Conservation (phyloP, 2,797 vertebrate species). For the Taenioides sp. region DNA sequence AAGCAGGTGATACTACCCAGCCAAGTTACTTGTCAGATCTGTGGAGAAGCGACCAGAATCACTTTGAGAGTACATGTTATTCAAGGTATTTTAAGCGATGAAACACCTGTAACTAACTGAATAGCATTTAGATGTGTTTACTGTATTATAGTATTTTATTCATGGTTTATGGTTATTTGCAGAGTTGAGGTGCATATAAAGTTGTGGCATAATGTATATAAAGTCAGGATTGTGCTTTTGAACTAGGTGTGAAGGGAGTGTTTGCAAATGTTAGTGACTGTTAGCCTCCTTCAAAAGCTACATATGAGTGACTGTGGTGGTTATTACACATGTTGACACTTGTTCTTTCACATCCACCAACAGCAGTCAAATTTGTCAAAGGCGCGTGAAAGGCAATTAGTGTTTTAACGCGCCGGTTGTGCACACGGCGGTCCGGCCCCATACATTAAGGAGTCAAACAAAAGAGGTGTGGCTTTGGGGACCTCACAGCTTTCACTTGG, state of each 20-base stretch:
- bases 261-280: conserved; percentile 29
- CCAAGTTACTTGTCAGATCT: too few relatives aligned
- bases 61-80: too few relatives aligned
- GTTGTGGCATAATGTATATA: background rate
- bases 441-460: conserved; percentile 18
- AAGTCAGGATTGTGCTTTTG: conserved; percentile 24
- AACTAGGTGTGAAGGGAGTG: conserved; percentile 16
- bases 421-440: conserved; percentile 14
- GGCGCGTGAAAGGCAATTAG: conserved; percentile 57
- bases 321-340: conserved; percentile 42
- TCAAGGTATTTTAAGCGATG: too few relatives aligned
- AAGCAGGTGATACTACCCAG: too few relatives aligned
- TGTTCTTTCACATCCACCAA: conserved; percentile 29
- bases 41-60: too few relatives aligned
- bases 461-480: conserved; percentile 20
- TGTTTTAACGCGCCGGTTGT: conserved; percentile 41
- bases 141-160: too few relatives aligned
- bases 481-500: conserved; percentile 48
- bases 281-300: conserved; percentile 33
- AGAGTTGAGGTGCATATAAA: background rate
- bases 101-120: too few relatives aligned
- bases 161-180: too few relatives aligned
- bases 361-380: conserved; percentile 25
- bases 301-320: conserved; percentile 27
- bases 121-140: too few relatives aligned